Base-by-base conservation (phyloP, 2,797 vertebrate species). In the Geotrypetes seraphini region DNA sequence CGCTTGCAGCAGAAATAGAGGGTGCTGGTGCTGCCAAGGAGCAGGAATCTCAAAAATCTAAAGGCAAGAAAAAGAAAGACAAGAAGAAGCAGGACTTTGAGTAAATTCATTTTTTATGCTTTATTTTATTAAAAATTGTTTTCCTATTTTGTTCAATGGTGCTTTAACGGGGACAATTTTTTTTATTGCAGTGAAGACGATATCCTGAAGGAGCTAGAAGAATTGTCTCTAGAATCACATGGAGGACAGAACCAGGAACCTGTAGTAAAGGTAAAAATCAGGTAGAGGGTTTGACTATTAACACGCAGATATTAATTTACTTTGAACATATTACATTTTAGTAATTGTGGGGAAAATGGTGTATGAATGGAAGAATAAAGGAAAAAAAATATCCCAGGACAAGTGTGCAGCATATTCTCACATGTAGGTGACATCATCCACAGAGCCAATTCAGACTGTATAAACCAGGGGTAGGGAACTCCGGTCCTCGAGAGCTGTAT, bases 171-270 rank as follows among this genome's bases (percentile, higher is more conserved):
- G n/a, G n/a, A n/a, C n/a, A n/a, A n/a, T 49, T 37, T 70, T 37
- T 70, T 36, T 56, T 43, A 20, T 79, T 79, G 33, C 78, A 98
- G 95, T 42, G 93, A 96, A 78, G 92, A 94, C 22, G 93, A 96
- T 59, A 96, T 98, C 67, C 71, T 89, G 61, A 97, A 93, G 67
- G 95, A 98, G 63, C 62, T 97, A 53, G 92, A 98, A 74, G 88
- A 94, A 36, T 55, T 97, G 28, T 86, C 90, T 25, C 25, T 95
- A 57, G 92, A 96, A 69, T 61, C 74, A 0, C 84, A 84, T 35
- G 90, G 84, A 59, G 87, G 76, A 33, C 91, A 83, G 53, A 84
- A 86, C 60, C 78, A 69, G 58, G 78, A 85, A 17, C 42, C 53
- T 39, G 25, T 60, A 55, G 5, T 63, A 24, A 84, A 82, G 78